Evolutionary conservation across 2,113 vertebrate species (phyloP), one percentile per base, ranked within the genome.

Genomic region (Gadus macrocephalus): DNA sequence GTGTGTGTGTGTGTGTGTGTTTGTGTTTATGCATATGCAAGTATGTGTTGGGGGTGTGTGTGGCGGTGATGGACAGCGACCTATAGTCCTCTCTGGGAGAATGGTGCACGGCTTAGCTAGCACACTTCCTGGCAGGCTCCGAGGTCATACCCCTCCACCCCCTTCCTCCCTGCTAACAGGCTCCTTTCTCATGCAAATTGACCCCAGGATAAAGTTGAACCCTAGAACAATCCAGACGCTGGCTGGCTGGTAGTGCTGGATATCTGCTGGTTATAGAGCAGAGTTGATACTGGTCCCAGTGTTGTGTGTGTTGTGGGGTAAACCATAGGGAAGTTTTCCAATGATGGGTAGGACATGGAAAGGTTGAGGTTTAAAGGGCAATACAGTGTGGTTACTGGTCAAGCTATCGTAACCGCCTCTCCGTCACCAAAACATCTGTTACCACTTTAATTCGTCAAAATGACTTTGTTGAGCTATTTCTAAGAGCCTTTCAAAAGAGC

Each of bases 141-240:
- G 86, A 82, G 89, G 89, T 89, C 87, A 90, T 76, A 78, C 83
- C 86, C 82, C 79, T 35, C 31, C 31, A 9, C 42, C 42, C 42
- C 42, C 8, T 14, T 49, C 42, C 74, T 81, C 58, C 2, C 79
- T 62, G 82, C 82, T 62, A 65, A 84, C 83, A 78, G 81, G 78
- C 79, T 58, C 87, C 61, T 90, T 92, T 92, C 89, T 92, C 74
- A 92, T 90, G 89, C 72, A 89, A 91, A 92, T 90, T 73, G 71
- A 75, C 75, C 22, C 19, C 20, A 19, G 80, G 83, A 82, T 81
- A 87, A 84, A 88, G 76, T 90, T 81, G 81, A 87, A 86, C 82
- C 86, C 70, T 28, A 38, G 67, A 84, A 88, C 86, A 86, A 86
- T 82, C 71, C 64, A 66, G 69, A 79, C 73, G 76, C 81, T 80